Evolutionary conservation across 2,797 vertebrate genomes (phyloP), one percentile per base, ranked within the genome.

Genomic region (Hipposideros larvatus): DNA sequence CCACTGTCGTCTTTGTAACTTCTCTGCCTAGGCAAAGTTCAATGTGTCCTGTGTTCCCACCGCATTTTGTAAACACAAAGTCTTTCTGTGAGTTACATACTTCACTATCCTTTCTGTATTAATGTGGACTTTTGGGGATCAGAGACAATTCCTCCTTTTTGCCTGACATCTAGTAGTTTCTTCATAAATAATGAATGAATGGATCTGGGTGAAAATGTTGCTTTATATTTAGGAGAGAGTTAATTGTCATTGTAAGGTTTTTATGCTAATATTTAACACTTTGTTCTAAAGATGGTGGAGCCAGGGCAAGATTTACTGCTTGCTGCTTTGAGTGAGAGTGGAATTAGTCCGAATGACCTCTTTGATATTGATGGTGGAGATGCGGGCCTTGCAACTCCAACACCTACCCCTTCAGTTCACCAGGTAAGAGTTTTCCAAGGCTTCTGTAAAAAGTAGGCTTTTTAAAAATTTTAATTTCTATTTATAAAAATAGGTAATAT

Each of bases 241-340:
- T 91, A 89, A 78, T 87, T 97, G 78, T 92, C 34, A 57, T 65
- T 85, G 59, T 65, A 55, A 75, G 28, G 65, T 82, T 95, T 86
- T 80, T 51, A 53, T 86, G 65, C 92, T 90, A 95, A 80, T 68
- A 46, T 84, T 95, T 93, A 95, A 91, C 97, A 55, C 43, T 98
- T 98, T 91, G 37, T 97, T 96, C 92, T 96, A 96, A 98, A 99
- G 99, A 99, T 99, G 98, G 99, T 99, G 99, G 99, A 99, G 99
- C 99, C 99, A 97, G 99, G 99, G 98, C 99, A 99, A 98, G 99
- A 99, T 98, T 99, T 99, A 98, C 99, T 99, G 96, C 99, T 99
- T 95, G 99, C 99, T 98, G 99, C 99, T 98, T 99, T 99, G 95
- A 99, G 99, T 98, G 99, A 99, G 98, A 99, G 99, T 97, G 99